These are phyloP conservation scores for Leptopilina drosophilae DNA, from an alignment of 2,888 invertebrate genomes.

Conservation along the genomic window DNA sequence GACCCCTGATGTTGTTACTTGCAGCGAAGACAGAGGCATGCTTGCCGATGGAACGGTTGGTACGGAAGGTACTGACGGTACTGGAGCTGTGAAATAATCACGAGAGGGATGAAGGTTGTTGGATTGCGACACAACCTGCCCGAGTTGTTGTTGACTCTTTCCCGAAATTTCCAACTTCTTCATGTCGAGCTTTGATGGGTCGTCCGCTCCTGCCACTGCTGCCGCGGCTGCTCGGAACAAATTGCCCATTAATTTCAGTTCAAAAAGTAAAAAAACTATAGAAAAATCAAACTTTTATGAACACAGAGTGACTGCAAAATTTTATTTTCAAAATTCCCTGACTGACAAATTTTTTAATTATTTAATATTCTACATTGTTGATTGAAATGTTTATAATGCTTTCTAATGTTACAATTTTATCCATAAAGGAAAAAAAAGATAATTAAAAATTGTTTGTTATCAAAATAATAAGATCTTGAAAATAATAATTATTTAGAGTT, in stretches of 20 bases:
- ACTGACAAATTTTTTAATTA: too few species aligned
- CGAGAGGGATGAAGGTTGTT: constrained; percentile 51
- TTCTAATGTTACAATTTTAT: too few species aligned
- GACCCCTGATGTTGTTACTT: constrained; percentile 67
- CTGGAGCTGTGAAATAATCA: constrained; percentile 68
- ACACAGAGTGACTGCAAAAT: too few species aligned
- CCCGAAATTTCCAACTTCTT: constrained; percentile 70
- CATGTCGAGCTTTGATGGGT: constrained; percentile 70
- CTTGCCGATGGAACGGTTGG: constrained; percentile 50
- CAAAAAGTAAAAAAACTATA: too few species aligned
- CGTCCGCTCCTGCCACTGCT: constrained; percentile 62
- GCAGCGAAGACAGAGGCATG: constrained; percentile 63
- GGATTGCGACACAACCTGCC: constrained; percentile 62
- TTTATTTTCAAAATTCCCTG: too few species aligned
- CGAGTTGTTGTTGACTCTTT: constrained; percentile 68
- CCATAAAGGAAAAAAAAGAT: too few species aligned
- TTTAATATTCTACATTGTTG: too few species aligned
- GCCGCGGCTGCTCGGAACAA: neutral
- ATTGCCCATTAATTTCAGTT: neutral
- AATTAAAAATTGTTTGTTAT: too few species aligned
- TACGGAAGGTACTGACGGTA: constrained; percentile 63
- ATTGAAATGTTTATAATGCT: too few species aligned
- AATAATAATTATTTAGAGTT: too few species aligned
- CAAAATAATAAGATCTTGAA: too few species aligned
- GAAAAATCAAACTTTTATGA: too few species aligned